phyloP scores from a whole-genome alignment of 2,113 vertebrate species.

The Monarcha castaneiventris region DNA sequence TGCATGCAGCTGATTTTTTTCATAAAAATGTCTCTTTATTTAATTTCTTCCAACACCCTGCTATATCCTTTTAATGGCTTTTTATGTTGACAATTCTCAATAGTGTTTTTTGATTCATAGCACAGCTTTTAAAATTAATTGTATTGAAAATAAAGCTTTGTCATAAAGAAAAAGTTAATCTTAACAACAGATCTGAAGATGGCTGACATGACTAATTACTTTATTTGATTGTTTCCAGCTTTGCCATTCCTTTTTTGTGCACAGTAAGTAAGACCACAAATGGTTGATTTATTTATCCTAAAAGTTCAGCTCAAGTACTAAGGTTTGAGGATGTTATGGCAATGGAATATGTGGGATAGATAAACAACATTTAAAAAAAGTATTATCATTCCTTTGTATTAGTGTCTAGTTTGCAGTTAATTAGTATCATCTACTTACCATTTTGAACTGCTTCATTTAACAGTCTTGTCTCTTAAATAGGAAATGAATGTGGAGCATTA shows the following conservation, averaged over 20 bases:
- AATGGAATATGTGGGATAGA: not conserved
- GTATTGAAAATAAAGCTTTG: not conserved
- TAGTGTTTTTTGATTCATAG: not conserved
- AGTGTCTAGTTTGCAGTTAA: not conserved
- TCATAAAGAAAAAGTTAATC: not conserved
- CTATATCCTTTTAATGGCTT: not conserved
- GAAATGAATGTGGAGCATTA: not conserved
- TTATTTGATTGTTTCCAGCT: not conserved
- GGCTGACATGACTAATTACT: not conserved
- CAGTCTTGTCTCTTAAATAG: not conserved
- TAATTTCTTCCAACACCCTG: not conserved
- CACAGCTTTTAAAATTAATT: not conserved
- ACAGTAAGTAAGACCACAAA: not conserved
- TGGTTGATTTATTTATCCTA: not conserved
- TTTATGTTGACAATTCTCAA: not conserved
- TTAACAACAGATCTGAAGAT: not conserved
- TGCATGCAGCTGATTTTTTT: not conserved
- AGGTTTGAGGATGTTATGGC: not conserved
- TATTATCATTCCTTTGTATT: not conserved
- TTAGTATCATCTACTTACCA: not conserved
- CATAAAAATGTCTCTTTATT: not conserved
- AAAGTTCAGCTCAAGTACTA: not conserved
- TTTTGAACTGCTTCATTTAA: not conserved
- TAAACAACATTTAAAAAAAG: not conserved
- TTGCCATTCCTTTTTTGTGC: not conserved